phyloP scores from a whole-genome alignment of 1,140 invertebrate species.

The Lepidotrigona ventralis region DNA sequence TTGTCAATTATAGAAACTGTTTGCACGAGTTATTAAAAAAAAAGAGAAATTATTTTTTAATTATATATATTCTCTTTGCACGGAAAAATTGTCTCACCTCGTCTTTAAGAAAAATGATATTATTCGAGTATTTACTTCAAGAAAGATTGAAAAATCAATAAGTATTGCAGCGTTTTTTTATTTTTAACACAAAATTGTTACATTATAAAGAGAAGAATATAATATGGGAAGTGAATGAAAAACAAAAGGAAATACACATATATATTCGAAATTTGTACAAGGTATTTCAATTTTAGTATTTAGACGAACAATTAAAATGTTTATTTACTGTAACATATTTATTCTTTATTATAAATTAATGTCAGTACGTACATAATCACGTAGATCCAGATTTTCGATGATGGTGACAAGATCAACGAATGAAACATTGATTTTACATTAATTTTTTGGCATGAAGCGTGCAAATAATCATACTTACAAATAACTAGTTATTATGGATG shows the following conservation, averaged over 20 bases:
- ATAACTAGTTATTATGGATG: neutral
- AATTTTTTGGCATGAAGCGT: conserved; percentile 10
- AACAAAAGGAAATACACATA: too few relatives aligned
- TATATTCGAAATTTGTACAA: neutral
- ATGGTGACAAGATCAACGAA: conserved; percentile 5
- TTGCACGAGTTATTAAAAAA: neutral
- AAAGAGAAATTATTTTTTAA: too few relatives aligned
- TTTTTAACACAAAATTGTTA: too few relatives aligned
- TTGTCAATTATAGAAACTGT: neutral
- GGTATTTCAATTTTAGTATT: neutral
- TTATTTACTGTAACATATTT: neutral
- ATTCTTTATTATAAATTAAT: conserved; percentile 4
- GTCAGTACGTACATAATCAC: neutral
- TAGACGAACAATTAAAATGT: neutral
- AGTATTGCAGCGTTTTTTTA: too few relatives aligned
- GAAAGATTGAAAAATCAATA: too few relatives aligned
- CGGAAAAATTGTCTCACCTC: too few relatives aligned
- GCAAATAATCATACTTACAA: neutral
- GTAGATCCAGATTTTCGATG: neutral
- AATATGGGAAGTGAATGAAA: too few relatives aligned
- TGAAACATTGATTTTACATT: neutral
- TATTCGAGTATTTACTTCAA: too few relatives aligned
- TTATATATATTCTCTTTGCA: too few relatives aligned
- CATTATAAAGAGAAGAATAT: too few relatives aligned
- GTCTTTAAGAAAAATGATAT: too few relatives aligned